phyloP scores from a whole-genome alignment of 2,888 invertebrate species.

The Drosophila melanocephala region DNA sequence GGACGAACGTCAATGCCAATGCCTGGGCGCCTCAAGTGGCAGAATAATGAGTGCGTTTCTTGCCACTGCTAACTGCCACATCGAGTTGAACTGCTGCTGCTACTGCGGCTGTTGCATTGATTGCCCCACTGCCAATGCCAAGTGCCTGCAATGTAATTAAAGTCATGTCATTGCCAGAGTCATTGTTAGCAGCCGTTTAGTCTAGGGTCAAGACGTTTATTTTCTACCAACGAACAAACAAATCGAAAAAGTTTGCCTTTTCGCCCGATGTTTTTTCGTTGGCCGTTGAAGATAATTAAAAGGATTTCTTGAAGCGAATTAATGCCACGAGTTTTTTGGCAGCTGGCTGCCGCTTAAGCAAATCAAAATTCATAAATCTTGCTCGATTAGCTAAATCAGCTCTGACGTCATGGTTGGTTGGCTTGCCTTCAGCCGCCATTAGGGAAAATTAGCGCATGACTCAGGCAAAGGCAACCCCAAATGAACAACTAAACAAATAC shows the following conservation, averaged over 20 bases:
- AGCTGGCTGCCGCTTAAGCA: constrained; percentile 70
- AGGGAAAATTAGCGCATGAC: constrained; percentile 24
- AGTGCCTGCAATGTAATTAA: constrained; percentile 73
- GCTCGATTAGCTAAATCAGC: constrained; percentile 59
- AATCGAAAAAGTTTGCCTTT: constrained; percentile 61
- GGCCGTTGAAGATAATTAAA: constrained; percentile 55
- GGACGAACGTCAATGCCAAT: constrained; percentile 52
- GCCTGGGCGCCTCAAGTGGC: constrained; percentile 69
- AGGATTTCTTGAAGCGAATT: constrained; percentile 39
- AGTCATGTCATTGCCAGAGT: constrained; percentile 71
- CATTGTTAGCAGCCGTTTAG: constrained; percentile 46
- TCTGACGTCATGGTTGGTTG: constrained; percentile 48
- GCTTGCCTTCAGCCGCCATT: neutral
- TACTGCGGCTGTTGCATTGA: constrained; percentile 44
- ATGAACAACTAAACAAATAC: constrained; percentile 43
- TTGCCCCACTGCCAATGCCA: constrained; percentile 47
- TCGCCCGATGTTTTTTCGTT: constrained; percentile 4
- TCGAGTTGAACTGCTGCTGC: constrained; percentile 16
- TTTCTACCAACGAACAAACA: constrained; percentile 22
- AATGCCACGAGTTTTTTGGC: constrained; percentile 29
- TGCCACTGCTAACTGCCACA: constrained; percentile 42
- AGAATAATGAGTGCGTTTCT: constrained; percentile 61
- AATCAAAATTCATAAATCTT: constrained; percentile 76
- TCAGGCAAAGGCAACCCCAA: constrained; percentile 17
- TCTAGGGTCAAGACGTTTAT: constrained; percentile 25